Base-by-base conservation (phyloP, 2,797 vertebrate species). In the Rhinella marina region DNA sequence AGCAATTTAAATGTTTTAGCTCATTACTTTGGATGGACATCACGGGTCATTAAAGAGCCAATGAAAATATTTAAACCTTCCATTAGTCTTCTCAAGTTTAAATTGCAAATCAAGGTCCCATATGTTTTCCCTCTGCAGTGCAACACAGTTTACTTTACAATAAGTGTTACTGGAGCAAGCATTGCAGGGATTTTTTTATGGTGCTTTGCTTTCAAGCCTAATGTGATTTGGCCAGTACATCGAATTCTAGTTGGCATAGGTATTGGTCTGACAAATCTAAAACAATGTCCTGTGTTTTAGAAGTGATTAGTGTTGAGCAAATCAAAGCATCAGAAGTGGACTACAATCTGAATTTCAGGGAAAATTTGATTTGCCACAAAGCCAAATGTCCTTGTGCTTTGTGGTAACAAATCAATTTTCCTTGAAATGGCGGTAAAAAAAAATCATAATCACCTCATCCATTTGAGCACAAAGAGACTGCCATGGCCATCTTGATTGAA, bases 181-280 rank as follows among this genome's bases (percentile, higher is more conserved):
- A 48, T 8, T 16, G 90, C 23, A 17, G 88, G 87, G 19, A 3
- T 73, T 8, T 54, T n/a, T n/a, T n/a, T 91, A 17, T 88, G 23
- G 73, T 89, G 87, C 81, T 88, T 32, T 10, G 48, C 87, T 92
- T 92, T 90, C 41, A 87, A 86, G 52, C 19, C 19, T 50, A 86
- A 83, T 59, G 83, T n/a, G 25, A 91, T 92, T 62, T 32, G 21
- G 66, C 1, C 64, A 83, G 81, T 90, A 90, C 89, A 41, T 87
- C 86, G 89, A 54, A 8, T 89, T 90, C 27, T 83, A 77, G 87
- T 83, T 87, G 82, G 52, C 90, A 84, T 90, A 91, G 90, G 50
- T 88, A 89, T 91, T 91, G 66, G 88, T 92, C 81, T 90, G 50
- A 91, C 86, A 92, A 90, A 29, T 82, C 78, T 78, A 50, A 9